Conservation (phyloP, 2,888 invertebrate genomes). For the Stomorhina lunata region DNA sequence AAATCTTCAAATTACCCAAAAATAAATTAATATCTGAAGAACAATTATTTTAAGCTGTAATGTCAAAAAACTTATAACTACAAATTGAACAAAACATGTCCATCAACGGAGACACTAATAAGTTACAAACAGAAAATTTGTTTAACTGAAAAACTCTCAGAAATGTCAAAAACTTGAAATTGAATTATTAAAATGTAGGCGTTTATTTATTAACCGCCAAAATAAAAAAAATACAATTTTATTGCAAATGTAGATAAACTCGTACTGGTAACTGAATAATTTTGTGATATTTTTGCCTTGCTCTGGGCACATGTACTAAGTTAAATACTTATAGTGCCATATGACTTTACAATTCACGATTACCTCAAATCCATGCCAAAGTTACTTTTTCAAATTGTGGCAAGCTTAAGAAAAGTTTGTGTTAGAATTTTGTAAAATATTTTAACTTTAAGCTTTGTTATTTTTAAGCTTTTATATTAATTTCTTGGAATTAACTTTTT, state of each 20-base stretch:
- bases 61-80: neutral
- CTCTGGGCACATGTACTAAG: too few relatives aligned
- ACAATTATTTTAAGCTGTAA: neutral
- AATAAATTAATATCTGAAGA: constrained; percentile 27
- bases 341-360: too few relatives aligned
- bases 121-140: constrained; percentile 22
- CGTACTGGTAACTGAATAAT: too few relatives aligned
- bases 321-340: too few relatives aligned
- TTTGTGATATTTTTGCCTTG: too few relatives aligned
- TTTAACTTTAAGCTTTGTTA: too few relatives aligned
- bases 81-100: constrained; percentile 1
- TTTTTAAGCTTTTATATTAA: too few relatives aligned
- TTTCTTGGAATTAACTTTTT: too few relatives aligned
- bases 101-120: constrained; percentile 32
- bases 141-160: constrained; percentile 20
- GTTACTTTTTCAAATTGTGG: too few relatives aligned
- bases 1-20: neutral
- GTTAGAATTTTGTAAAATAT: too few relatives aligned
- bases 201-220: constrained; percentile 50
- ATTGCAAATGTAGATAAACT: neutral
- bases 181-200: constrained; percentile 43
- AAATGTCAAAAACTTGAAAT: constrained; percentile 33
- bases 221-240: constrained; percentile 1
- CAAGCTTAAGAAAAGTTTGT: too few relatives aligned
- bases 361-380: too few relatives aligned